Conservation (phyloP, 2,888 invertebrate genomes). For the Drymonia ruficornis region DNA sequence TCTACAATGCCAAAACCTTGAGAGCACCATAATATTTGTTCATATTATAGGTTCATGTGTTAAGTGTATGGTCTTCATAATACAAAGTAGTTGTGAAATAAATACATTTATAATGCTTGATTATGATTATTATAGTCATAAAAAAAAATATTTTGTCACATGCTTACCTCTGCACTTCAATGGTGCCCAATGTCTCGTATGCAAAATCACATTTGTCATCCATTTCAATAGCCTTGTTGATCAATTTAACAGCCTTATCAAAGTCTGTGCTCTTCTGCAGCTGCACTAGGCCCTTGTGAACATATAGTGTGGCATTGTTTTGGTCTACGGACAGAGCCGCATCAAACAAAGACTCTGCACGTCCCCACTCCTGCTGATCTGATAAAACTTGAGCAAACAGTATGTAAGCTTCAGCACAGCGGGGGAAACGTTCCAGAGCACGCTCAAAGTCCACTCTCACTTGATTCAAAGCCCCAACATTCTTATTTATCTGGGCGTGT, state of each 20-base stretch:
- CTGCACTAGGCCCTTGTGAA: conserved; percentile 93
- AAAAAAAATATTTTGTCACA: not conserved
- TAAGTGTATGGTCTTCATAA: too few species aligned
- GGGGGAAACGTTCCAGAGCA: conserved; percentile 91
- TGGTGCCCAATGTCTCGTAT: conserved; percentile 97
- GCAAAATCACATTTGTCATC: conserved; percentile 98
- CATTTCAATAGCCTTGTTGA: conserved; percentile 92
- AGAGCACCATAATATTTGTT: not conserved
- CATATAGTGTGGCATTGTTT: conserved; percentile 92
- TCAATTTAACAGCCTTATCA: conserved; percentile 90
- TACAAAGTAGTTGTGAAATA: too few species aligned
- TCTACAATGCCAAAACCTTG: not conserved
- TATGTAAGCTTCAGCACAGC: conserved; percentile 94
- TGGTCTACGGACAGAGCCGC: conserved; percentile 93
- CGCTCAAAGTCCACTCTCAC: conserved; percentile 90
- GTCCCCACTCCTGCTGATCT: conserved; percentile 92
- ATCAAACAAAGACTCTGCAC: conserved; percentile 92
- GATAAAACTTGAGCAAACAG: conserved; percentile 95
- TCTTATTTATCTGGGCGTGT: conserved; percentile 86
- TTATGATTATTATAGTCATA: too few species aligned
- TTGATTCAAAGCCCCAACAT: conserved; percentile 85
- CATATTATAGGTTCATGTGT: not conserved
- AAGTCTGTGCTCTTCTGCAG: conserved; percentile 94
- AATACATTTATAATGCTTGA: too few species aligned
- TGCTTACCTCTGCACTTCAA: conserved; percentile 94